Base-by-base conservation (phyloP, 2,797 vertebrate species). In the Paedocypris micromegethes region DNA sequence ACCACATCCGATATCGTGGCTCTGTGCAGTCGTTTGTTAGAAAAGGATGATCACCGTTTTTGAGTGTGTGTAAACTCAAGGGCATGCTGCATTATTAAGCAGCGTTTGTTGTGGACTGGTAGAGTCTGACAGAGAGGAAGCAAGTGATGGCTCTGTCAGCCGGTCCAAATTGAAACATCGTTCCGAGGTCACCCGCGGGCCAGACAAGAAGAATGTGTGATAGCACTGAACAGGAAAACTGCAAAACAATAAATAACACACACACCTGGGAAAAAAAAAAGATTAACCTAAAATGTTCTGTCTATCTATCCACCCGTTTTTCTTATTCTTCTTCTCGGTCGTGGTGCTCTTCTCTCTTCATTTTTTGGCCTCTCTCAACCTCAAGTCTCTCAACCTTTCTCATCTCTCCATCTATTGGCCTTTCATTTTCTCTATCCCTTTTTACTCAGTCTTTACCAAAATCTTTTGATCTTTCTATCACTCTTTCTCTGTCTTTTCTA, bases 31-130 rank as follows among this genome's bases (percentile, higher is more conserved):
- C 41, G 54, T 50, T 70, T 64, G 46, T 70, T 65, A 58, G 23
- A 54, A 66, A 71, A 66, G 64, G 51, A 58, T 70, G 68, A 58
- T 57, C 65, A 73, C 43, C 62, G 55, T 58, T 54, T 72, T 42
- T 42, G 55, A 52, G 60, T 52, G 48, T 43, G 40, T 73, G 49
- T 73, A 64, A 63, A 64, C 54, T 72, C 66, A 64, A 70, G 68
- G 72, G 65, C 60, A 64, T n/a, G 47, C 54, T 72, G 74, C 71
- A 72, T 72, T 68, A 72, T 75, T 75, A 52, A 75, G 60, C 60
- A 38, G 60, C 46, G 51, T 66, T 68, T 72, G 66, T 69, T 68
- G 65, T 60, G 52, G 70, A 56, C 41, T 75, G 56, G 44, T 63
- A 50, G 53, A 45, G 59, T 23, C 68, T 51, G 68, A 63, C 68